Conservation (phyloP, 1,140 invertebrate species). For the Drosophila quadrilineata region DNA sequence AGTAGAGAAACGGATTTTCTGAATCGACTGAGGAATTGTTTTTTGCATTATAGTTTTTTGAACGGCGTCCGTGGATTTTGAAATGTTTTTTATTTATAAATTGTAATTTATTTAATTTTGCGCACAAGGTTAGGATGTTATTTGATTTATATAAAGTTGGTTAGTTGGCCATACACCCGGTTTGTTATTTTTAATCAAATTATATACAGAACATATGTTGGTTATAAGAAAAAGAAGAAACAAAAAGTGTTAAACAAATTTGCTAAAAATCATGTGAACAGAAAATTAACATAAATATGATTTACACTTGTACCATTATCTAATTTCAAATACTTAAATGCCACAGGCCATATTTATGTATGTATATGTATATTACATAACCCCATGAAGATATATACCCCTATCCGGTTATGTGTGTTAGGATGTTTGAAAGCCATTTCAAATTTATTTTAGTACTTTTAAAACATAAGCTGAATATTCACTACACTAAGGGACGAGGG, state of each 20-base stretch:
- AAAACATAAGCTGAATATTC: too few species aligned
- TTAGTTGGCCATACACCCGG: constrained; percentile 65
- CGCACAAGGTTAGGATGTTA: constrained; percentile 41
- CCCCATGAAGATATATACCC: too few species aligned
- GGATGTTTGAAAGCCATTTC: too few species aligned
- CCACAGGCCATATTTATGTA: too few species aligned
- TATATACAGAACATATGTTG: constrained; percentile 44
- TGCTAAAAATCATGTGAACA: constrained; percentile 23
- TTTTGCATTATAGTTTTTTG: constrained; percentile 19
- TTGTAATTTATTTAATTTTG: constrained; percentile 17
- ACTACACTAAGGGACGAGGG: too few species aligned
- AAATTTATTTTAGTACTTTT: too few species aligned
- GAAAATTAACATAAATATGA: constrained; percentile 19
- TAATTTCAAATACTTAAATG: constrained; percentile 16
- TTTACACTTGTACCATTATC: constrained; percentile 8
- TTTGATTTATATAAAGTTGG: constrained; percentile 36
- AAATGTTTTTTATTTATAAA: constrained; percentile 13
- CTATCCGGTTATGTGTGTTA: too few species aligned
- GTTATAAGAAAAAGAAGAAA: constrained; percentile 59
- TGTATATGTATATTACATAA: too few species aligned
- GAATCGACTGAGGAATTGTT: constrained; percentile 68
- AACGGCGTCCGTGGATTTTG: constrained; percentile 37
- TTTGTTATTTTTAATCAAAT: constrained; percentile 36
- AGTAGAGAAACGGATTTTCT: constrained; percentile 81
- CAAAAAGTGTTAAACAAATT: constrained; percentile 53